A percentile compares a stretch with the other conserved stretches of the same genome.
Conservation (phyloP, 2,113 vertebrate species). For the Pagrus major region DNA sequence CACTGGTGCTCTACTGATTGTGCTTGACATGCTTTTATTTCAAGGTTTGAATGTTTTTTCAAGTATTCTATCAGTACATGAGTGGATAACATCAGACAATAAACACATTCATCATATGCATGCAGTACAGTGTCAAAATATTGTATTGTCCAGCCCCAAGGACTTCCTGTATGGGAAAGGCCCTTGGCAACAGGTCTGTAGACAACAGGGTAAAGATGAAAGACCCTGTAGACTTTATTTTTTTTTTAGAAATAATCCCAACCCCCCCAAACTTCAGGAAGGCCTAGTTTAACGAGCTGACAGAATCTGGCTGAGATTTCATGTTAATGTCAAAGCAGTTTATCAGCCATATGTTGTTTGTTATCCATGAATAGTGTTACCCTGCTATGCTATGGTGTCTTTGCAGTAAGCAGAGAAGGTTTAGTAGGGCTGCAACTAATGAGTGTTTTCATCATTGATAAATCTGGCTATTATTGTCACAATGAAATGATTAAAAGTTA, state of each 20-base stretch:
- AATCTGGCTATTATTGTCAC: no score
- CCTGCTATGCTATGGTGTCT: not conserved
- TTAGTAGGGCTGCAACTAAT: no score
- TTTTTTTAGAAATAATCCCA: not conserved
- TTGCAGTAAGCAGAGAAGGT: not conserved
- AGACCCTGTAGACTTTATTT: not conserved
- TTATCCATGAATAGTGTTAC: not conserved
- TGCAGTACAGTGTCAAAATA: not conserved
- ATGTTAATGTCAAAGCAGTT: not conserved
- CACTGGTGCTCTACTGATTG: not conserved
- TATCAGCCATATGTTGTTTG: not conserved
- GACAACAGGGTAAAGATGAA: no score
- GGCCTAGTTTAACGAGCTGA: not conserved
- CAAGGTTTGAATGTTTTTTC: constrained; percentile 1
- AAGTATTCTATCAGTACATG: no score
- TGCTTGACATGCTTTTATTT: not conserved
- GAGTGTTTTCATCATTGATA: no score
- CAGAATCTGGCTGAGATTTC: constrained; percentile 12
- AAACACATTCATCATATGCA: not conserved
- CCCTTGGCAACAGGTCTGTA: no score
- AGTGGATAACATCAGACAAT: not conserved
- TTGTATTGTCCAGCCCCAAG: not conserved
- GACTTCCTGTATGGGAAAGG: no score
- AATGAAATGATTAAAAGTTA: no score
- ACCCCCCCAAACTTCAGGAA: not conserved